Conservation (phyloP, 2,113 vertebrate genomes). For the Lophius piscatorius region DNA sequence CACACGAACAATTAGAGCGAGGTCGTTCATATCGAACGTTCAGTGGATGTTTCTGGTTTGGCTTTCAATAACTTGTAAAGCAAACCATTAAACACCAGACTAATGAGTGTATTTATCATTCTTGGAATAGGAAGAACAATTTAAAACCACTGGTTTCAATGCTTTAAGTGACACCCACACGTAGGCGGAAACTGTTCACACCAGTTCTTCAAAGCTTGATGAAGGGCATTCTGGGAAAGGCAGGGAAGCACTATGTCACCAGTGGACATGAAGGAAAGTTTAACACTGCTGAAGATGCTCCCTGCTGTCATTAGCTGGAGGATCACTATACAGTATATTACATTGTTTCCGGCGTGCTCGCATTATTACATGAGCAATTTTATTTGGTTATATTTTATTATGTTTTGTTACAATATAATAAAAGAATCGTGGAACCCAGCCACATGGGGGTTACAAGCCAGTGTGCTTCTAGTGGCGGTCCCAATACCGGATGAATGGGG, state of each 20-base stretch:
- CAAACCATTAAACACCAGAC: conserved; percentile 27
- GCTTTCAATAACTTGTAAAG: conserved; percentile 35
- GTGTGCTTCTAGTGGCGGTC: too few species aligned
- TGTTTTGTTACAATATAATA: too few species aligned
- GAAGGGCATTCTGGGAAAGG: conserved; percentile 22
- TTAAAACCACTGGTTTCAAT: conserved; percentile 33
- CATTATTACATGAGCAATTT: too few species aligned
- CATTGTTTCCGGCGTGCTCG: too few species aligned
- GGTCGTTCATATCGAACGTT: conserved; percentile 23
- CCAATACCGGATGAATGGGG: too few species aligned
- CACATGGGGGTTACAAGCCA: too few species aligned
- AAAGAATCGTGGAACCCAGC: too few species aligned
- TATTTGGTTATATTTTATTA: too few species aligned
- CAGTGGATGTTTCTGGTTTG: conserved; percentile 23
- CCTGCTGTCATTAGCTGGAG: not conserved
- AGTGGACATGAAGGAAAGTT: conserved; percentile 6
- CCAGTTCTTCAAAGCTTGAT: conserved; percentile 12
- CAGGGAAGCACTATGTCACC: conserved; percentile 28
- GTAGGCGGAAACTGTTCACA: conserved; percentile 7
- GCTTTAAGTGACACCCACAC: conserved; percentile 9
- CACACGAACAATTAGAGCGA: conserved; percentile 28
- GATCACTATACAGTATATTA: too few species aligned
- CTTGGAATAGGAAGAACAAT: conserved; percentile 23
- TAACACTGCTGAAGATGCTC: conserved; percentile 8
- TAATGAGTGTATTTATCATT: conserved; percentile 19